Conservation (phyloP, 2,888 invertebrate species). For the Dyspetes luteomarginatus region DNA sequence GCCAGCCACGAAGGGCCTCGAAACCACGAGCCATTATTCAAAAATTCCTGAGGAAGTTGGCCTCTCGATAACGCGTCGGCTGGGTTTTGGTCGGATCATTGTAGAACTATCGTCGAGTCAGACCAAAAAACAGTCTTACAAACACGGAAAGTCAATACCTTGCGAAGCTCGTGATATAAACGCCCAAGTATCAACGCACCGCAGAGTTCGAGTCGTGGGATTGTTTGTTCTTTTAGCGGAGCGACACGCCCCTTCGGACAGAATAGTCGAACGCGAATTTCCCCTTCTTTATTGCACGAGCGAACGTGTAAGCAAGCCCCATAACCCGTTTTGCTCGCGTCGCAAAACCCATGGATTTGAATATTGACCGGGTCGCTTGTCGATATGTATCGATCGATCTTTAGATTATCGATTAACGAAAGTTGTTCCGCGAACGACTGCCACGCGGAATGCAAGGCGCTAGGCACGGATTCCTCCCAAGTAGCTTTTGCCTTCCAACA, state of each 20-base stretch:
- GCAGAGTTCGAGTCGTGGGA: constrained; percentile 71
- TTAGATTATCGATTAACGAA: constrained; percentile 34
- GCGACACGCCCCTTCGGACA: constrained; percentile 74
- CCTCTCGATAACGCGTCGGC: constrained; percentile 50
- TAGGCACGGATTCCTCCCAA: constrained; percentile 59
- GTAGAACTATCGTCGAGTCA: constrained; percentile 68
- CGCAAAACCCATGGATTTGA: constrained; percentile 69
- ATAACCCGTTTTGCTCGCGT: constrained; percentile 66
- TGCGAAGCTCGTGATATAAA: constrained; percentile 35
- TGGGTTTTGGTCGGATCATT: constrained; percentile 59
- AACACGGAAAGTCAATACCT: constrained; percentile 26
- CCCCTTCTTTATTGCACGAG: constrained; percentile 22
- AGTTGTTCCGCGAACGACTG: constrained; percentile 41
- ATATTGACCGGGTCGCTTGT: constrained; percentile 26
- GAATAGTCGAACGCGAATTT: constrained; percentile 58
- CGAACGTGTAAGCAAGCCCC: constrained; percentile 67
- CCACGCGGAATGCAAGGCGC: constrained; percentile 40
- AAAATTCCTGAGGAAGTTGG: constrained; percentile 29
- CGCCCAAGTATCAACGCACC: constrained; percentile 67
- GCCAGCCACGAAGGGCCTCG: constrained; percentile 41
- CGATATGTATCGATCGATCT: constrained; percentile 29
- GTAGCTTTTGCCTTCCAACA: constrained; percentile 59
- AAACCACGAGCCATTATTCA: constrained; percentile 38
- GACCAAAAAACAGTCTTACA: constrained; percentile 64
- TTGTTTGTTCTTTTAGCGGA: constrained; percentile 67